Conservation (phyloP, 2,797 vertebrate species). For the Spea hammondii region DNA sequence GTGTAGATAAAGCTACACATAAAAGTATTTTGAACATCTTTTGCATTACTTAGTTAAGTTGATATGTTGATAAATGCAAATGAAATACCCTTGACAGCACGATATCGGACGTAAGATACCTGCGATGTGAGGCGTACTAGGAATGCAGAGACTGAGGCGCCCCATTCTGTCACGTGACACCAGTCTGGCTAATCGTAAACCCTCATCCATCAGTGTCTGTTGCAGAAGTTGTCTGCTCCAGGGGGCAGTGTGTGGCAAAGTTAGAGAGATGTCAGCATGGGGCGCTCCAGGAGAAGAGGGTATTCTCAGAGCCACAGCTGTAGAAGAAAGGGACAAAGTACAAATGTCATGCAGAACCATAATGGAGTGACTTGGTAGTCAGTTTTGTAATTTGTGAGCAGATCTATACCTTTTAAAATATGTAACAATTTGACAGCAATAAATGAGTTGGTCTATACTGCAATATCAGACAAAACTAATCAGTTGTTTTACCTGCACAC, state of each 20-base stretch:
- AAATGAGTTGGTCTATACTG: too few relatives aligned
- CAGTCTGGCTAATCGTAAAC: constrained; percentile 91
- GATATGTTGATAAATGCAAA: not conserved
- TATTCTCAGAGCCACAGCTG: constrained; percentile 70
- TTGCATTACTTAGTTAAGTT: too few relatives aligned
- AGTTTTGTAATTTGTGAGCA: too few relatives aligned
- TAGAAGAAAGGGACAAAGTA: constrained; percentile 47
- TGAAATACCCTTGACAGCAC: not conserved
- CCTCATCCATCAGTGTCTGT: constrained; percentile 96
- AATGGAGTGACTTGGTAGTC: too few relatives aligned
- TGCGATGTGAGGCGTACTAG: constrained; percentile 78
- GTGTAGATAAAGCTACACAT: too few relatives aligned
- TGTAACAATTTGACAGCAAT: too few relatives aligned
- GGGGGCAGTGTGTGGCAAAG: constrained; percentile 74
- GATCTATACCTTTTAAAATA: too few relatives aligned
- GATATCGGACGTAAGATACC: constrained; percentile 62
- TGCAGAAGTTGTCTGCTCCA: constrained; percentile 96
- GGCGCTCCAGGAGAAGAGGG: constrained; percentile 73
- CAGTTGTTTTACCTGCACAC: too few relatives aligned
- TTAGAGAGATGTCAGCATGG: constrained; percentile 70
- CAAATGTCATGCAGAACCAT: not conserved
- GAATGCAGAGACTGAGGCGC: constrained; percentile 80
- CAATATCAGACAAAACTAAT: too few relatives aligned
- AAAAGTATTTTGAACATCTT: too few relatives aligned
- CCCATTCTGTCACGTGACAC: constrained; percentile 86